These are phyloP conservation scores for Apoderus coryli DNA, from an alignment of 2,888 invertebrate genomes.

Conservation along the genomic window DNA sequence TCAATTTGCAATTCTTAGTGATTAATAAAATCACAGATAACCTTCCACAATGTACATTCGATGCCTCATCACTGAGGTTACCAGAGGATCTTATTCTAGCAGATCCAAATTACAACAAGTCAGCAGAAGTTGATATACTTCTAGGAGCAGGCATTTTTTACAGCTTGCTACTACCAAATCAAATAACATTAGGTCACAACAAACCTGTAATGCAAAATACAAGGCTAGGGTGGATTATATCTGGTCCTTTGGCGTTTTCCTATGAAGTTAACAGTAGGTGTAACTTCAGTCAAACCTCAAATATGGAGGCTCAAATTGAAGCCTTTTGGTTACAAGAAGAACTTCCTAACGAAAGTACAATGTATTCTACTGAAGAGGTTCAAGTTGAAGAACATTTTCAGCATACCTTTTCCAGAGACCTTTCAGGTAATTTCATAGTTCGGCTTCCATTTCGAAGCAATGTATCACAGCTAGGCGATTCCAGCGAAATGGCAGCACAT, in stretches of 20 bases:
- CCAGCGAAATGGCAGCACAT: too few relatives aligned
- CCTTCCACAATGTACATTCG: constrained; percentile 8
- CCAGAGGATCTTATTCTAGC: constrained; percentile 11
- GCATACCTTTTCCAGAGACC: too few relatives aligned
- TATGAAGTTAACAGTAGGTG: neutral
- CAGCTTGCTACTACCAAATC: constrained; percentile 8
- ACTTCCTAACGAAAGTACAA: neutral
- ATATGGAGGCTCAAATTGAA: constrained; percentile 7
- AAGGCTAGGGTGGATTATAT: constrained; percentile 11
- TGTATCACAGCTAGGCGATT: too few relatives aligned
- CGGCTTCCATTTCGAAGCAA: too few relatives aligned
- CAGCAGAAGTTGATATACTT: constrained; percentile 8
- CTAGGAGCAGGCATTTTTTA: constrained; percentile 12
- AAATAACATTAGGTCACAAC: constrained; percentile 10
- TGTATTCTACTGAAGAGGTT: too few relatives aligned
- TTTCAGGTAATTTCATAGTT: too few relatives aligned
- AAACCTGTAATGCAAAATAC: constrained; percentile 12
- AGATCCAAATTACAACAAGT: constrained; percentile 10
- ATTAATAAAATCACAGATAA: constrained; percentile 11
- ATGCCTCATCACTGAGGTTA: constrained; percentile 6
- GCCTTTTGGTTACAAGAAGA: constrained; percentile 11
- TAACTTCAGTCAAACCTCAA: constrained; percentile 12
- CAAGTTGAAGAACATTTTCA: too few relatives aligned
- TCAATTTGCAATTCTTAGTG: constrained; percentile 9
- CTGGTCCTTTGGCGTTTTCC: constrained; percentile 9